phyloP scores from a whole-genome alignment of 2,888 invertebrate species.

The Eilema sororculum region DNA sequence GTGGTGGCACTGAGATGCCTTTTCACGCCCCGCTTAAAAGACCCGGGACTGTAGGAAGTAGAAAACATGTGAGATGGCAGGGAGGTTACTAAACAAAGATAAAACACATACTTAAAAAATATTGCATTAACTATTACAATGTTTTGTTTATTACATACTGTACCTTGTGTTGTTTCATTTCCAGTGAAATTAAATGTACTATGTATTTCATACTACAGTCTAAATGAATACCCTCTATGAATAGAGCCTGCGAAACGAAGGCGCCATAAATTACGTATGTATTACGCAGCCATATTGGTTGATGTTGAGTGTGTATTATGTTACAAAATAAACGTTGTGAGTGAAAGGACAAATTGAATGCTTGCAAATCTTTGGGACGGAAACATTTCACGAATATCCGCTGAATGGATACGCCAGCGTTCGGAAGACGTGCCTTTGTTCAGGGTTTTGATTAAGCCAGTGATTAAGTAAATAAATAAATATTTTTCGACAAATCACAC shows the following conservation, averaged over 20 bases:
- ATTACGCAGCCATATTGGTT: constrained; percentile 9
- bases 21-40: too few relatives aligned
- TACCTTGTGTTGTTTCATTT: not conserved
- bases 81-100: too few relatives aligned
- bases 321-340: constrained; percentile 48
- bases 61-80: too few relatives aligned
- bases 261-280: not conserved
- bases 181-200: not conserved
- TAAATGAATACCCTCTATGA: not conserved
- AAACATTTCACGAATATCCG: constrained; percentile 27
- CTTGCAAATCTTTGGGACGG: constrained; percentile 38
- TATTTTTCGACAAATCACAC: too few relatives aligned
- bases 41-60: too few relatives aligned
- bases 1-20: too few relatives aligned
- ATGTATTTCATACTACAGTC: not conserved
- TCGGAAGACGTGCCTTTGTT: constrained; percentile 18
- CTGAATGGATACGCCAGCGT: constrained; percentile 24
- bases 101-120: too few relatives aligned
- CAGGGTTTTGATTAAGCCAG: constrained; percentile 20
- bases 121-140: not conserved
- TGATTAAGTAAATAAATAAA: not conserved
- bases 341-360: constrained; percentile 44
- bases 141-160: not conserved
- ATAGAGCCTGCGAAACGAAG: not conserved
- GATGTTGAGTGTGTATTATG: constrained; percentile 33